Base-by-base conservation (phyloP, 2,888 invertebrate genomes). In the Limulus polyphemus region DNA sequence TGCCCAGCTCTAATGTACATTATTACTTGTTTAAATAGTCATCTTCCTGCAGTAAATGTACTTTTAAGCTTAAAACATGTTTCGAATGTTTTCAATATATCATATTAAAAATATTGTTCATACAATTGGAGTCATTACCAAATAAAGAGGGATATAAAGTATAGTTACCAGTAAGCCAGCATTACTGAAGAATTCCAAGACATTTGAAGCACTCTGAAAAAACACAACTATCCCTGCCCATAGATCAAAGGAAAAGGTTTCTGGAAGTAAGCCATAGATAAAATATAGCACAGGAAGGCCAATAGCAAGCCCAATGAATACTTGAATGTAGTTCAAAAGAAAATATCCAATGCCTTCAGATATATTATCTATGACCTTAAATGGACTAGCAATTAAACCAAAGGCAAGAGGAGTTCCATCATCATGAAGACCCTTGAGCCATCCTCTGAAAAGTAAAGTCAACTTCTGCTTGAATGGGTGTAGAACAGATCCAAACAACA, bases 401-500 rank as follows among this genome's bases (percentile, higher is more conserved):
- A 80, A 70, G 11, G 75, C 71, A 52, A 81, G 73, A 2, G 80
- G 80, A 2, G 79, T 78, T 11, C 76, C 73, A 2, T 76, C 73
- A 0, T 62, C 60, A 17, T 70, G 66, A 12, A 73, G 52, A 47
- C 68, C 62, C 14, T 61, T 56, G 73, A 91, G 86, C 92, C 93
- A 93, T 68, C 83, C 81, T 70, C 87, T 84, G 32, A 91, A 80
- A 65, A 83, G 79, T 64, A 84, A 83, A 0, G 91, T 85, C 56
- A 95, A 76, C 61, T 83, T 84, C 65, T 86, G 83, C 76, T 98
- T 98, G 73, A 94, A 87, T 0, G 98, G 98, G 76, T 94, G 92
- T n/a, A 98, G 80, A 51, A 95, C 88, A 0, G 95, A 93, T n/a
- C 99, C 99, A 72, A 94, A 90, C 49, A 99, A 79, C 62, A 94